Base-by-base conservation (phyloP, 2,888 invertebrate genomes). In the Zhengitettix transpicula region DNA sequence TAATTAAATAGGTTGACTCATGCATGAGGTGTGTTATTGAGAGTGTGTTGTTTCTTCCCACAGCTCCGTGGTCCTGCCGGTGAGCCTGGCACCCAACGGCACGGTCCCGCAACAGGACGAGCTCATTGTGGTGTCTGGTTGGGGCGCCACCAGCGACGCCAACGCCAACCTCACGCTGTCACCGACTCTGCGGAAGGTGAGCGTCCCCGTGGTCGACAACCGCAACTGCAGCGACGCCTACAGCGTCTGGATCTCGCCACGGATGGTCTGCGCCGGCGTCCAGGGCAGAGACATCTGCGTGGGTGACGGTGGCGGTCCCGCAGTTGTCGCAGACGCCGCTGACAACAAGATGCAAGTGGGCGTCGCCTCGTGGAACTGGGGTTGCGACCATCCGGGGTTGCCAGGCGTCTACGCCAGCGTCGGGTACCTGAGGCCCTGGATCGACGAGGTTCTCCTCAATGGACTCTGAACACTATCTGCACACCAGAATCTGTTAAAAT, bases 201-300 rank as follows among this genome's bases (percentile, higher is more conserved):
- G 14, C 14, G n/a, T 47, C 47, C 12, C 14, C 47, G 47, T 47
- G 47, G 14, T 14, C 14, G 47, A 47, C 47, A 47, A n/a, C 14
- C 1, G 14, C 14, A n/a, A 14, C 14, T 47, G 47, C 47, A 47
- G n/a, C 47, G 47, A 2, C n/a, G 47, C 47, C n/a, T 14, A 14
- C 47, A 77, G 9, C 76, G 78, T 62, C 79, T 12, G 47, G n/a
- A 47, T 47, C 47, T 14, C 47, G 47, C 2, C 12, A 8, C 47
- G 47, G 14, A 47, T 47, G 47, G 47, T 47, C 14, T 47, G 47
- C n/a, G 47, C 47, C 47, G 47, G 47, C 47, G 47, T 47, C 14
- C 14, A 12, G n/a, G 47, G 47, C 47, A 14, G 5, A 12, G n/a
- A n/a, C 47, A n/a, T 47, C 47, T 47, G 47, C 47, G n/a, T 14